phyloP scores from a whole-genome alignment of 1,140 invertebrate species.

The Cotesia vestalis region DNA sequence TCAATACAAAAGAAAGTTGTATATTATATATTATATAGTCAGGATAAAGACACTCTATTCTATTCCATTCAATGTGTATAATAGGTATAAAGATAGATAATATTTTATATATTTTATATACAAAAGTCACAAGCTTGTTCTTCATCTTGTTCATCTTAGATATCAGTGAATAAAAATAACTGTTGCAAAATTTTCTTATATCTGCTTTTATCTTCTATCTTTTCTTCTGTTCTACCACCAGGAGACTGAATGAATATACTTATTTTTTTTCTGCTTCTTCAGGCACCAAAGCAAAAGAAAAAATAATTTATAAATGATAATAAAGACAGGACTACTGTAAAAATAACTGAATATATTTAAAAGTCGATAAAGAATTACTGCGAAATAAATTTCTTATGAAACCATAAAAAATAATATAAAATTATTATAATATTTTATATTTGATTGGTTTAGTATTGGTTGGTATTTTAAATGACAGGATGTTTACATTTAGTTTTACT shows the following conservation, averaged over 20 bases:
- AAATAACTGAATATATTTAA: not conserved
- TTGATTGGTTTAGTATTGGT: conserved; percentile 29
- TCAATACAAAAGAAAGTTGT: not conserved
- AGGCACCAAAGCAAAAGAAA: conserved; percentile 34
- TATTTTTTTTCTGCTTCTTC: conserved; percentile 17
- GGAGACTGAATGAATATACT: conserved; percentile 10
- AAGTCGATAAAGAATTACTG: too few species aligned
- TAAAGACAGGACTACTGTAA: conserved; percentile 13
- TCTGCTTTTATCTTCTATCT: not conserved
- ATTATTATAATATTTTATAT: conserved; percentile 12
- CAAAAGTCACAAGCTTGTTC: conserved; percentile 27
- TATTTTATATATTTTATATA: not conserved
- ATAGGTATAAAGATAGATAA: too few species aligned
- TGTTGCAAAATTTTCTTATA: conserved; percentile 7
- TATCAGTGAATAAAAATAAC: conserved; percentile 30
- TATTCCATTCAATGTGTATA: conserved; percentile 5
- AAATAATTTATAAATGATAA: conserved; percentile 11
- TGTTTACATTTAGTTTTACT: conserved; percentile 48
- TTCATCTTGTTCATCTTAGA: not conserved
- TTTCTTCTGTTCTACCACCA: too few species aligned
- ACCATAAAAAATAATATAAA: too few species aligned
- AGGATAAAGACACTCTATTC: conserved; percentile 17
- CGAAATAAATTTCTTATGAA: too few species aligned
- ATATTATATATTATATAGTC: too few species aligned
- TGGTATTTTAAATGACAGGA: conserved; percentile 40